Percentiles rank a stretch among this genome's conserved stretches.
phyloP scores from a whole-genome alignment of 2,797 vertebrate species.

The Acanthurus leucopareius region DNA sequence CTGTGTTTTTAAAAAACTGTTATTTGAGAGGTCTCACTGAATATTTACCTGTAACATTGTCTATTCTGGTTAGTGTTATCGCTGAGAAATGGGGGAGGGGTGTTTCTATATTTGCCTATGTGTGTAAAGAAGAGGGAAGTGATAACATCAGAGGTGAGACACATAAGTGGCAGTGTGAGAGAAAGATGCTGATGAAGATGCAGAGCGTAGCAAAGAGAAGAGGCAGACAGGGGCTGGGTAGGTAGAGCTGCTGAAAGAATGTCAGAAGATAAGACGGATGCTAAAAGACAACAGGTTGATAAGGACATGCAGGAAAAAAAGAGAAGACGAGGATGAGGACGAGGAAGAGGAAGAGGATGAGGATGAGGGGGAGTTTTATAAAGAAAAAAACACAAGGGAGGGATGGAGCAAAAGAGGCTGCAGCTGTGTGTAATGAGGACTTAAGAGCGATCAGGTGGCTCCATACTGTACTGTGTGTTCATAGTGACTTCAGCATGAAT shows the following conservation, averaged over 20 bases:
- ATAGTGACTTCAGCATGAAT: slow-evolving; percentile 46
- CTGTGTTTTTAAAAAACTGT: slow-evolving; percentile 4
- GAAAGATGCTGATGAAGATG: slow-evolving; percentile 62
- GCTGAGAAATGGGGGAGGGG: slow-evolving; percentile 38
- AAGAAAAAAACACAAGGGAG: slow-evolving; percentile 20
- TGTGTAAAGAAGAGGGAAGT: slow-evolving; percentile 47
- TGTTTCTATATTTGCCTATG: slow-evolving; percentile 9
- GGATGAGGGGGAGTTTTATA: background rate
- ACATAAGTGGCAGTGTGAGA: slow-evolving; percentile 53
- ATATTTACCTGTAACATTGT: slow-evolving; percentile 48
- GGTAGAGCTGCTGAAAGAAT: slow-evolving; percentile 14
- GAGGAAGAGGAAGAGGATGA: too few species aligned
- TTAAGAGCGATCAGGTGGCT: slow-evolving; percentile 27
- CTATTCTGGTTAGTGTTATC: slow-evolving; percentile 54
- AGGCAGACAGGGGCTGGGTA: background rate
- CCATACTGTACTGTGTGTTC: background rate
- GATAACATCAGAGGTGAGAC: slow-evolving; percentile 64
- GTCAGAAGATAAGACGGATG: slow-evolving; percentile 29
- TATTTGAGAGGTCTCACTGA: slow-evolving; percentile 1
- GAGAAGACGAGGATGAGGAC: background rate
- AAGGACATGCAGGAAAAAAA: slow-evolving; percentile 2
- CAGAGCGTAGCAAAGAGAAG: slow-evolving; percentile 27
- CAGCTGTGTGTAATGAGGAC: slow-evolving; percentile 31
- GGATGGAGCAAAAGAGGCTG: slow-evolving; percentile 19
- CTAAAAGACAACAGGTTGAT: slow-evolving; percentile 40